These are phyloP conservation scores for Peromyscus californicus DNA, from an alignment of 2,113 vertebrate genomes.

Conservation along the genomic window DNA sequence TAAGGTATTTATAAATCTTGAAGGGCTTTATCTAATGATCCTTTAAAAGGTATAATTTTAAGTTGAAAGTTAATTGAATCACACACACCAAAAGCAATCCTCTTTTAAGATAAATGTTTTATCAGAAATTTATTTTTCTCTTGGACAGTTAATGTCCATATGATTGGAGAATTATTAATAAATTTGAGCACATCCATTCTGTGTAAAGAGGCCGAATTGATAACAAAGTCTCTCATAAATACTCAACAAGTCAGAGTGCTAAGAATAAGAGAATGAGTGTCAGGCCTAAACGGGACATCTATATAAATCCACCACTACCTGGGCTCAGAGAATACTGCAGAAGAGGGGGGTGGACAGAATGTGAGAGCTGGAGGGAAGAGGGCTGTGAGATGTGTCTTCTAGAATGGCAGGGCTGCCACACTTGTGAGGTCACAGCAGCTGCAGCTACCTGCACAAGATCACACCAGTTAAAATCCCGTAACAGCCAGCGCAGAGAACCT, in stretches of 20 bases:
- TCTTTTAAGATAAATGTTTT: background rate
- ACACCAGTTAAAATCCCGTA: background rate
- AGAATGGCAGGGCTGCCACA: fast-evolving
- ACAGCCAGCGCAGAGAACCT: background rate
- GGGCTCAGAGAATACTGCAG: background rate
- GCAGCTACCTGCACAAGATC: background rate
- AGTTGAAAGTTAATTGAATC: background rate
- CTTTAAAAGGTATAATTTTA: background rate
- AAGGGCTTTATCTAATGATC: background rate
- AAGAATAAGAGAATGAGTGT: background rate
- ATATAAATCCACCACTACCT: background rate
- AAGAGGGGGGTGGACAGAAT: background rate
- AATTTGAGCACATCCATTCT: background rate
- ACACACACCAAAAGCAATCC: background rate
- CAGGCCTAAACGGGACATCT: background rate
- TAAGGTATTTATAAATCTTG: background rate
- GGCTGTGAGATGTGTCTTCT: background rate
- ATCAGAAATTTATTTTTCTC: background rate
- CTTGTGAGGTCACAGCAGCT: background rate
- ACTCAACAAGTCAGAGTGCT: background rate
- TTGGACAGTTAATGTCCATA: background rate
- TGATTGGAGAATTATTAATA: background rate
- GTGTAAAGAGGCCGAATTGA: background rate
- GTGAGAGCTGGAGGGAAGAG: background rate
- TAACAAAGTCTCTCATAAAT: background rate